phyloP scores from a whole-genome alignment of 2,888 invertebrate genomes.

The Drosophila vallismaia region DNA sequence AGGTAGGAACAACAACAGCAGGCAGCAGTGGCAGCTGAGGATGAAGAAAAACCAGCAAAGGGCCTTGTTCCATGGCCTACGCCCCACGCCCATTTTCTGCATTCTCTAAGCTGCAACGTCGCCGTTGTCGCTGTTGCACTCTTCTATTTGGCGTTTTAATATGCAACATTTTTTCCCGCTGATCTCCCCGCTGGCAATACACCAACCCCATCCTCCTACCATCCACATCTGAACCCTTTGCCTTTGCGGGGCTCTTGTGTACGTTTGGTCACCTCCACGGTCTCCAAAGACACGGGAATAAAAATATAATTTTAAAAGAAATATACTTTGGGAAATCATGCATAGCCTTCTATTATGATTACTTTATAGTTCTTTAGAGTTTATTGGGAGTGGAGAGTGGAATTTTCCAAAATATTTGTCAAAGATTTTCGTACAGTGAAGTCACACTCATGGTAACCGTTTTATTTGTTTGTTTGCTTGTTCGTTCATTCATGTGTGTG shows the following conservation, averaged over 20 bases:
- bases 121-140: slow-evolving; percentile 55
- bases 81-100: slow-evolving; percentile 35
- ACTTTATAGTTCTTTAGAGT: neutral
- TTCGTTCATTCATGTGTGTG: slow-evolving; percentile 69
- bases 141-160: slow-evolving; percentile 78
- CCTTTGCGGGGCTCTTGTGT: slow-evolving; percentile 41
- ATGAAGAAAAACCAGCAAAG: slow-evolving; percentile 30
- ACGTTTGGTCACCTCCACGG: slow-evolving; percentile 76
- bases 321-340: too few species aligned
- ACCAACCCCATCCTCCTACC: neutral
- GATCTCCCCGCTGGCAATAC: slow-evolving; percentile 25
- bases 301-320: neutral
- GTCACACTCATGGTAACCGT: slow-evolving; percentile 36
- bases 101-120: slow-evolving; percentile 71
- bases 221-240: neutral
- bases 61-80: slow-evolving; percentile 23
- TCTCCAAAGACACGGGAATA: slow-evolving; percentile 24
- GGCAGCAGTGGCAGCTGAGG: slow-evolving; percentile 20
- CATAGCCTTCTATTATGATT: neutral
- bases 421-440: slow-evolving; percentile 15
- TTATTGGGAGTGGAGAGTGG: neutral
- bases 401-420: neutral
- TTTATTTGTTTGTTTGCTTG: slow-evolving; percentile 74
- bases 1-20: slow-evolving; percentile 33
- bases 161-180: slow-evolving; percentile 67